Conservation (phyloP, 64 coral and sea anemone species). For the Dendrophyllia cribrosa region DNA sequence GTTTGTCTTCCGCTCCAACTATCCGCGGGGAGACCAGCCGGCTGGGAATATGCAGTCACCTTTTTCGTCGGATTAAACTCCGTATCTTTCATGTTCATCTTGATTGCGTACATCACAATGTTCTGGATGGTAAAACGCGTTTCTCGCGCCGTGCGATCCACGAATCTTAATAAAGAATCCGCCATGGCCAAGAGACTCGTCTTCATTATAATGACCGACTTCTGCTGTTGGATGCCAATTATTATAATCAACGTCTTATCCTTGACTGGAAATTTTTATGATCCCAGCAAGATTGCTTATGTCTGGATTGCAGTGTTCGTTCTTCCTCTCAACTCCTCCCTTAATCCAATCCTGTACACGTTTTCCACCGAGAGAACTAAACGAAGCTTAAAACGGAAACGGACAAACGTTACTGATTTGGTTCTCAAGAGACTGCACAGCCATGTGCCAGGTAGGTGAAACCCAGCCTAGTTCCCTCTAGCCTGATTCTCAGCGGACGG, state of each 20-base stretch:
- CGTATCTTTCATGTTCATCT: constrained; percentile 25
- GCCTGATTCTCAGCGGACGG: too few species aligned
- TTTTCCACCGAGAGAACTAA: constrained; percentile 20
- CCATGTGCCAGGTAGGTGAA: background rate
- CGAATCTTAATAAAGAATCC: constrained; percentile 20
- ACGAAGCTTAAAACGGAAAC: background rate
- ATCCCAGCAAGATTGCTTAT: constrained; percentile 16
- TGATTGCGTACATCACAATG: constrained; percentile 15
- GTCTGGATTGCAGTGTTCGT: constrained; percentile 50
- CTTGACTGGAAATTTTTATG: constrained; percentile 26
- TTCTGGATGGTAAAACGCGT: constrained; percentile 17
- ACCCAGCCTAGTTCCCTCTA: background rate
- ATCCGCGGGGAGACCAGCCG: background rate
- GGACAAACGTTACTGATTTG: background rate
- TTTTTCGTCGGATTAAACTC: constrained; percentile 21
- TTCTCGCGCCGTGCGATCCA: constrained; percentile 8
- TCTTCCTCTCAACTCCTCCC: constrained; percentile 14
- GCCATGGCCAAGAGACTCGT: constrained; percentile 11
- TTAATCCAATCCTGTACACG: constrained; percentile 41
- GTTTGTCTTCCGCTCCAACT: constrained; percentile 38
- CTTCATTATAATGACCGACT: constrained; percentile 40
- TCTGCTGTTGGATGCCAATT: constrained; percentile 46
- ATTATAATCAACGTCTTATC: constrained; percentile 22
- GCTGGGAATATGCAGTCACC: constrained; percentile 13
- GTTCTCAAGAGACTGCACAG: background rate